Evolutionary conservation across 2,888 invertebrate genomes (phyloP), one percentile per base, ranked within the genome.

Genomic region (Cataglyphis altisquamis): DNA sequence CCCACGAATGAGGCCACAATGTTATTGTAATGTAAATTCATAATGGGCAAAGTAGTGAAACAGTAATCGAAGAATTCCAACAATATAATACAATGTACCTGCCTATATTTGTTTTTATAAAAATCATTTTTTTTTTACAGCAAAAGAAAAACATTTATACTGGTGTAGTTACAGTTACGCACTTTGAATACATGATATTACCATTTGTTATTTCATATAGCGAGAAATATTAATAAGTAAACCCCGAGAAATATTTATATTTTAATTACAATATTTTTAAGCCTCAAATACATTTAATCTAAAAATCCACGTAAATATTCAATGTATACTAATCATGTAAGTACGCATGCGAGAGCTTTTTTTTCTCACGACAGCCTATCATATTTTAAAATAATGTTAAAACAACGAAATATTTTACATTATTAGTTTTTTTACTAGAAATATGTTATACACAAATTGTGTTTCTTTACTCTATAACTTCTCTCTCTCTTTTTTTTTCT

Each of bases 31-130:
- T 74, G 21, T 21, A 63, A 29, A 41, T 70, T 36, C 70, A 29
- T 39, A 36, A 12, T 18, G 36, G 32, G 39, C 62, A 60, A 72
- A 74, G 9, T 57, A 67, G 41, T 8, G 36, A 64, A n/a, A 78
- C 55, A 52, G 66, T 55, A 81, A 77, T 86, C 74, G 77, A 55
- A 70, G 39, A 63, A 85, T 86, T 82, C 83, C 84, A 80, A 67
- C 78, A 88, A 90, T 88, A 90, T 90, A 90, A 90, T 82, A 90
- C 85, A 89, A 88, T 90, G 90, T 90, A 90, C 90, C 90, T 90
- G 90, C 82, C 88, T 90, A 88, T 84, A 87, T 82, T 89, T 87
- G 88, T 90, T 90, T 88, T 86, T 84, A 86, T 78, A 64, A 84
- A 73, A 83, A 81, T 81, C 80, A 32, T 80, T 88, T 86, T 86